A percentile compares a stretch with the other conserved stretches of the same genome.
phyloP scores from a whole-genome alignment of 64 coral and sea anemone species.

The Pachyseris speciosa region DNA sequence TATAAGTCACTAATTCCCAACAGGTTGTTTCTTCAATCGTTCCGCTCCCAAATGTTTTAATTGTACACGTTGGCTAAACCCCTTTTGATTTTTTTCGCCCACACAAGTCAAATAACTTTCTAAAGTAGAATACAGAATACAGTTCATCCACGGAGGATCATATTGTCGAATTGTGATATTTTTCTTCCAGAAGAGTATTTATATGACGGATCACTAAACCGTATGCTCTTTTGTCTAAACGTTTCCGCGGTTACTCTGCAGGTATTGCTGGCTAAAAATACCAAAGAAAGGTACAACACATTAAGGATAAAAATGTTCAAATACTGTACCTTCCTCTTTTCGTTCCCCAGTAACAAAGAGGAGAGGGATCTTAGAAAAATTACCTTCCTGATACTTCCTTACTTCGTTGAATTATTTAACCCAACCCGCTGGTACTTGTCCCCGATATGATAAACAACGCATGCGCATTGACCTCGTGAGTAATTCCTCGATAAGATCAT shows the following conservation, averaged over 20 bases:
- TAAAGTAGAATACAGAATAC: not conserved
- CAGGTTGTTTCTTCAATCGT: not conserved
- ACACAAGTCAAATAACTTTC: not conserved
- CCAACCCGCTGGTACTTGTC: constrained; percentile 16
- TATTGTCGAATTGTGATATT: not conserved
- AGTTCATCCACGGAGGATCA: not conserved
- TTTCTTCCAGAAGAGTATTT: not conserved
- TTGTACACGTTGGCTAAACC: no score
- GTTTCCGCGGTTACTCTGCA: not conserved
- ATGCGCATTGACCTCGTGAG: constrained; percentile 32
- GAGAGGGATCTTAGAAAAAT: constrained; percentile 24
- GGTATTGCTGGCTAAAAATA: not conserved
- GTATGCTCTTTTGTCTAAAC: constrained; percentile 22
- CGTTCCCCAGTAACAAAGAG: not conserved
- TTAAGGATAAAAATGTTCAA: not conserved
- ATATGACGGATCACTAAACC: constrained; percentile 47
- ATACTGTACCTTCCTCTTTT: constrained; percentile 39
- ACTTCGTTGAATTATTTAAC: constrained; percentile 49
- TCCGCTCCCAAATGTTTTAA: not conserved
- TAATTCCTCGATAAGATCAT: constrained; percentile 40
- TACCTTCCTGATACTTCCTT: not conserved
- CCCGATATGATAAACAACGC: constrained; percentile 19
- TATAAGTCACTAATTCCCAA: not conserved
- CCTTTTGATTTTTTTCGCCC: no score
- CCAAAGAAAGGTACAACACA: not conserved